Percentiles rank a stretch among this genome's conserved stretches.
Evolutionary conservation across 1,140 invertebrate species (phyloP).

Genomic region (Pseudomyrmex concolor): DNA sequence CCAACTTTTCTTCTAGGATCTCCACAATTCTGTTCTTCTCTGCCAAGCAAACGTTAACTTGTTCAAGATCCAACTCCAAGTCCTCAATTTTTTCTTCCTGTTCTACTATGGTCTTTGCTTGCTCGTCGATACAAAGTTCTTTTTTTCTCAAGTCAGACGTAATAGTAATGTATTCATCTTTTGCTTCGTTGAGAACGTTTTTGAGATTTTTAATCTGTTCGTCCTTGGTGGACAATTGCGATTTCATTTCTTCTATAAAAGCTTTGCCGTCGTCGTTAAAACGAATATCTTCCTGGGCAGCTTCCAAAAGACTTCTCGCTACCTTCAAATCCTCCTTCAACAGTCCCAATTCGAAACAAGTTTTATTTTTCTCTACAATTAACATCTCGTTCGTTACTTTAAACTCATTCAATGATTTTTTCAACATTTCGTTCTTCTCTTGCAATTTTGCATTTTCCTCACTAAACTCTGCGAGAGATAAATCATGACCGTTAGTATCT

Average conservation of each 20-base stretch:
- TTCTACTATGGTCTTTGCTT: constrained; percentile 68
- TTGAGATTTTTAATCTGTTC: constrained; percentile 79
- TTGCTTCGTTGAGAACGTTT: constrained; percentile 80
- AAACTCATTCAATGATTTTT: constrained; percentile 70
- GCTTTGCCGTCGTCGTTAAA: constrained; percentile 58
- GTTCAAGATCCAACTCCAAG: constrained; percentile 75
- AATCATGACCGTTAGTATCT: neutral
- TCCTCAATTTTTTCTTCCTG: constrained; percentile 75
- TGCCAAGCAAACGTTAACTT: constrained; percentile 71
- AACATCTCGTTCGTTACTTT: constrained; percentile 73
- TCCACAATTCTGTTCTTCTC: constrained; percentile 75
- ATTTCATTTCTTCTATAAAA: constrained; percentile 75
- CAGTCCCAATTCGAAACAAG: constrained; percentile 74
- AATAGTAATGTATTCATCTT: constrained; percentile 79
- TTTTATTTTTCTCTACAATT: constrained; percentile 74
- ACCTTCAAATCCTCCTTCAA: constrained; percentile 75
- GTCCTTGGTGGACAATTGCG: constrained; percentile 73
- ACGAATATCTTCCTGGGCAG: constrained; percentile 65
- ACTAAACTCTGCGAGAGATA: constrained; percentile 69
- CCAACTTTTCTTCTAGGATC: constrained; percentile 76
- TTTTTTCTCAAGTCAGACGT: constrained; percentile 67
- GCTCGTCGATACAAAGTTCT: constrained; percentile 67
- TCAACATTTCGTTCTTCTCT: constrained; percentile 70
- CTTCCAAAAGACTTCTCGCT: constrained; percentile 68
- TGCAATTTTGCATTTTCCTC: constrained; percentile 73